Conservation (phyloP, 2,797 vertebrate genomes). For the Petrocephalus schoutedeni region DNA sequence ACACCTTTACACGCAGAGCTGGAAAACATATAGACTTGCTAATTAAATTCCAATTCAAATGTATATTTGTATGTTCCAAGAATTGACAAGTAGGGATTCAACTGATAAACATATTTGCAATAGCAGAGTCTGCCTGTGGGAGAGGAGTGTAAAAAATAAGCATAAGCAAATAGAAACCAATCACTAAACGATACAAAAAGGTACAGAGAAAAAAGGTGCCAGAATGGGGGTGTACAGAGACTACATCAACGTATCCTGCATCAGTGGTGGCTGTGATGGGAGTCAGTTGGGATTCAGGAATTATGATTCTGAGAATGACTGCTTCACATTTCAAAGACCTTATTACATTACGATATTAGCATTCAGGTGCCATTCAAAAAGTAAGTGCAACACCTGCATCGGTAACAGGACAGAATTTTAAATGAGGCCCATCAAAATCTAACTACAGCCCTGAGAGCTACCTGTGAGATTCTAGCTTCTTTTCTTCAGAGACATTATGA, state of each 20-base stretch:
- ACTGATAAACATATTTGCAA: neutral
- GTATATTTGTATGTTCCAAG: neutral
- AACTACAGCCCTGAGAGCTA: slow-evolving; percentile 45
- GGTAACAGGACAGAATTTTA: slow-evolving; percentile 65
- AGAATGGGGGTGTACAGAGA: slow-evolving; percentile 42
- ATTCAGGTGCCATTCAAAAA: slow-evolving; percentile 71
- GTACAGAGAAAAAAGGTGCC: neutral
- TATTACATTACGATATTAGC: slow-evolving; percentile 69
- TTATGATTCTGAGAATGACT: slow-evolving; percentile 66
- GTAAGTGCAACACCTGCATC: slow-evolving; percentile 64
- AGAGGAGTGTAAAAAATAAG: neutral
- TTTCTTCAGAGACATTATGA: slow-evolving; percentile 36
- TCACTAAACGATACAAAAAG: neutral
- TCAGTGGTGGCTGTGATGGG: slow-evolving; percentile 51
- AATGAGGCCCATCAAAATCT: slow-evolving; percentile 50
- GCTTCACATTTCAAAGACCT: slow-evolving; percentile 70
- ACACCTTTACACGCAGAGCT: neutral
- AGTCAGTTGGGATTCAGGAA: slow-evolving; percentile 68
- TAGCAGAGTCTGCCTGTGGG: neutral
- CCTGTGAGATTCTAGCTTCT: slow-evolving; percentile 36
- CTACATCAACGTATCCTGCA: slow-evolving; percentile 42
- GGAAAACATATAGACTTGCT: neutral
- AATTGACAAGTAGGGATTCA: neutral
- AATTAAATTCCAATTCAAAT: neutral
- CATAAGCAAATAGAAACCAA: neutral